phyloP scores from a whole-genome alignment of 2,797 vertebrate species.

The Melanogrammus aeglefinus region DNA sequence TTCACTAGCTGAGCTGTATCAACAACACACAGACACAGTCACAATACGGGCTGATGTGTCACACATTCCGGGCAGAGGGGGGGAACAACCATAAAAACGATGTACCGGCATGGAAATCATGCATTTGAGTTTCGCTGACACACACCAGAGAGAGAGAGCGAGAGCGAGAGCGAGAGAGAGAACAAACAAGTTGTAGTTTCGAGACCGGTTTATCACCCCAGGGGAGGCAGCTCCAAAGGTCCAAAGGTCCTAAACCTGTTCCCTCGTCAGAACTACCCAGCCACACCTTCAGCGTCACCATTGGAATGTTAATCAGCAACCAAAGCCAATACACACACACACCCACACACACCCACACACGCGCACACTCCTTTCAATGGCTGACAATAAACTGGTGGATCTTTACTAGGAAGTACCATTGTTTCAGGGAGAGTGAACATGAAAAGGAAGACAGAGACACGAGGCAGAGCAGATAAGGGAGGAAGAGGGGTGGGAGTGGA shows the following conservation, averaged over 20 bases:
- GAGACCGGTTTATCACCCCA: too few species aligned
- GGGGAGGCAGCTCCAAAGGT: constrained; percentile 13
- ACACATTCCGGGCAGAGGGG: too few species aligned
- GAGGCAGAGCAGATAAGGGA: constrained; percentile 55
- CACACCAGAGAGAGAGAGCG: neutral
- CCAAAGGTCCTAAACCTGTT: constrained; percentile 45
- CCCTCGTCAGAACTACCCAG: constrained; percentile 54
- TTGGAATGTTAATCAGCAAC: constrained; percentile 66
- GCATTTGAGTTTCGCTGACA: too few species aligned
- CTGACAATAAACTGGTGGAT: constrained; percentile 61
- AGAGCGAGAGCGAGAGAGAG: neutral
- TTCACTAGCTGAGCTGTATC: constrained; percentile 25
- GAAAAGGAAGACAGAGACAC: constrained; percentile 52
- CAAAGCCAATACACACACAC: constrained; percentile 59
- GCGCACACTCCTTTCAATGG: constrained; percentile 52
- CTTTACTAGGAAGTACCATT: constrained; percentile 62
- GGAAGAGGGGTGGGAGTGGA: constrained; percentile 23
- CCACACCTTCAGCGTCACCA: constrained; percentile 45
- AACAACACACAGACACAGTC: constrained; percentile 9
- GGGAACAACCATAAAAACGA: too few species aligned
- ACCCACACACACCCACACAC: constrained; percentile 54
- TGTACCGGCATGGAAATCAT: too few species aligned
- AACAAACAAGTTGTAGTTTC: neutral
- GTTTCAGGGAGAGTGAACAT: constrained; percentile 58
- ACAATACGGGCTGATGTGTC: neutral